Evolutionary conservation across 2,888 invertebrate genomes (phyloP), one percentile per base, ranked within the genome.

Genomic region (Sceliomorpha sp.): DNA sequence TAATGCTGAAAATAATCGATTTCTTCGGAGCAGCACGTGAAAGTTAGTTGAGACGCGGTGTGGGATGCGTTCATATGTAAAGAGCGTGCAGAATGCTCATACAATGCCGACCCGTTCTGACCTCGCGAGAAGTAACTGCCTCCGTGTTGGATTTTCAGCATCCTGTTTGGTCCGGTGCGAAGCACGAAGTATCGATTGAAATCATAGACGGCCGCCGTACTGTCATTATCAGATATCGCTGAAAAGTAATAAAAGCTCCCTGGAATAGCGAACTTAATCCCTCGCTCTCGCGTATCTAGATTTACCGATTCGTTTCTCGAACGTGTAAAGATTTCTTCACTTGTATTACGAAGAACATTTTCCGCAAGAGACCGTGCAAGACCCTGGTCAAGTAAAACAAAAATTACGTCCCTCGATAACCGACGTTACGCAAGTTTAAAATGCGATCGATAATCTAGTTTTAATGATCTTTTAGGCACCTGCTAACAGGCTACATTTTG

Each of bases 11-110:
- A 29, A 29, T 6, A 29, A 1, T 2, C 8, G 27, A 20, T 20
- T 13, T 13, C 50, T 39, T 31, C 9, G 45, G 51, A 14, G 48
- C 40, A 32, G 24, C 37, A 51, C 69, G 71, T 75, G 71, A 74
- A 74, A 72, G 72, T 75, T 64, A 60, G 45, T 44, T 51, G 51
- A 69, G 69, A 70, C 72, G 66, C 67, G 62, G 69, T 64, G 72
- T 73, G 58, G 73, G 77, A 77, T 77, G 76, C 73, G 73, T 74
- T 76, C 73, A 70, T 77, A 73, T 73, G 76, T 51, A 74, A 75
- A 72, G 74, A 79, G 69, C 76, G 76, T 75, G 78, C 77, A 77
- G 77, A 80, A 78, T 77, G 74, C 66, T 77, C 75, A 51, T 76
- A 73, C 76, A 74, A 78, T 70, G 70, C 58, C 74, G 79, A 81